A percentile compares a stretch with the other conserved stretches of the same genome.
Conservation (phyloP, 2,113 vertebrate species). For the Cranoglanis bouderius region DNA sequence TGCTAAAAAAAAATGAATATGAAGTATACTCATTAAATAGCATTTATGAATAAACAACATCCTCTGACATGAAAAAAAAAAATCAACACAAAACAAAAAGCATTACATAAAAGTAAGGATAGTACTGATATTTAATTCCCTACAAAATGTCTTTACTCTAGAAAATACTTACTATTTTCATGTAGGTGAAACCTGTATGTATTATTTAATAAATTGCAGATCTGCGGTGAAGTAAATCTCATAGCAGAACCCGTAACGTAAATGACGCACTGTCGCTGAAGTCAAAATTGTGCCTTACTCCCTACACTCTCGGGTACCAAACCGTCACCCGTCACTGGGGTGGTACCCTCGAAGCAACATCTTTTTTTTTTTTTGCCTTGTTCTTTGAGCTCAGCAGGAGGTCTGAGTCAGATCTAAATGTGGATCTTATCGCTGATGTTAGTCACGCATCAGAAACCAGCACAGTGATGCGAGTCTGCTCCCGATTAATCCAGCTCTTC, state of each 20-base stretch:
- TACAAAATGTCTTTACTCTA: background rate
- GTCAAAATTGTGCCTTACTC: background rate
- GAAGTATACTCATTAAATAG: background rate
- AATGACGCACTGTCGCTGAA: background rate
- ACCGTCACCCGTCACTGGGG: background rate
- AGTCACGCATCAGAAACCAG: background rate
- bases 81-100: background rate
- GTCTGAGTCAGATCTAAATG: conserved; percentile 4
- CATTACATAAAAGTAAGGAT: background rate
- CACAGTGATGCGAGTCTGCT: background rate
- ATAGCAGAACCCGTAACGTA: background rate
- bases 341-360: background rate
- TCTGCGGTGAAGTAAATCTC: background rate
- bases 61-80: background rate
- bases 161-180: background rate
- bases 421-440: background rate
- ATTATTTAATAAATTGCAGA: background rate
- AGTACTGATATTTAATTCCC: background rate
- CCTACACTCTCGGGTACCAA: background rate
- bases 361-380: background rate
- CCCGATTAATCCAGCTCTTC: background rate
- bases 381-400: background rate
- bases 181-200: no score
- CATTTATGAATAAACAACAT: background rate
- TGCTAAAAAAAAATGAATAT: background rate